Evolutionary conservation across 2,113 vertebrate species (phyloP).

Genomic region (Semicossyphus pulcher): DNA sequence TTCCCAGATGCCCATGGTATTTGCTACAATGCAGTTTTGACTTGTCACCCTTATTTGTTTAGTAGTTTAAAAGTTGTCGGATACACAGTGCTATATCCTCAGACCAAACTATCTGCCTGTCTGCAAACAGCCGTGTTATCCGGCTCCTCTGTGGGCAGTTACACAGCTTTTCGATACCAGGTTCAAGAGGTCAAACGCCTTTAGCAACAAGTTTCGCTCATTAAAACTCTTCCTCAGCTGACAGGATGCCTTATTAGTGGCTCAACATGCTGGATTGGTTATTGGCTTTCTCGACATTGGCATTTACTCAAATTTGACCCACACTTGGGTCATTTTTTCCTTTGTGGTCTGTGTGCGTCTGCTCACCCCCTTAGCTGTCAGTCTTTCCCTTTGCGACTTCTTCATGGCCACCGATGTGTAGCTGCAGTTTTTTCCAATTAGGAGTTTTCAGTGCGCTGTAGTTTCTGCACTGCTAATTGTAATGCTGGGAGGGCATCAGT

Average conservation of each 20-base stretch:
- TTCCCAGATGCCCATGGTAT: background rate
- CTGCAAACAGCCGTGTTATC: slow-evolving; percentile 11
- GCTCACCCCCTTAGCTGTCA: slow-evolving; percentile 3
- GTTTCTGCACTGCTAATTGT: background rate
- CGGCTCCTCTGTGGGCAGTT: slow-evolving; percentile 30
- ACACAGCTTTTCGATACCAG: background rate
- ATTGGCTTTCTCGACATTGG: slow-evolving; percentile 23
- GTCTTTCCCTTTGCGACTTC: background rate
- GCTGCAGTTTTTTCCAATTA: background rate
- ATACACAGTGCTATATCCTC: background rate
- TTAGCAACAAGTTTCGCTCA: slow-evolving; percentile 43
- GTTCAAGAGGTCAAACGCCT: slow-evolving; percentile 42
- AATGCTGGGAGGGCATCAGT: background rate
- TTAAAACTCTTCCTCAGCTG: slow-evolving; percentile 53
- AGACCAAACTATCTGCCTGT: slow-evolving; percentile 1
- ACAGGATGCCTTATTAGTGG: slow-evolving; percentile 36
- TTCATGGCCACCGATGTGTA: background rate
- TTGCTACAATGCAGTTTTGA: slow-evolving; percentile 17
- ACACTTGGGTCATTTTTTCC: background rate
- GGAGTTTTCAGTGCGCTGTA: too few relatives aligned
- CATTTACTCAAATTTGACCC: slow-evolving; percentile 40
- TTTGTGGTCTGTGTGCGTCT: background rate
- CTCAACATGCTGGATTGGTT: slow-evolving; percentile 21
- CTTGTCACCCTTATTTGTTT: slow-evolving; percentile 11
- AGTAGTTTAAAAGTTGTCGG: slow-evolving; percentile 18